phyloP scores from a whole-genome alignment of 2,797 vertebrate genomes.

The Enteromius treurensis region DNA sequence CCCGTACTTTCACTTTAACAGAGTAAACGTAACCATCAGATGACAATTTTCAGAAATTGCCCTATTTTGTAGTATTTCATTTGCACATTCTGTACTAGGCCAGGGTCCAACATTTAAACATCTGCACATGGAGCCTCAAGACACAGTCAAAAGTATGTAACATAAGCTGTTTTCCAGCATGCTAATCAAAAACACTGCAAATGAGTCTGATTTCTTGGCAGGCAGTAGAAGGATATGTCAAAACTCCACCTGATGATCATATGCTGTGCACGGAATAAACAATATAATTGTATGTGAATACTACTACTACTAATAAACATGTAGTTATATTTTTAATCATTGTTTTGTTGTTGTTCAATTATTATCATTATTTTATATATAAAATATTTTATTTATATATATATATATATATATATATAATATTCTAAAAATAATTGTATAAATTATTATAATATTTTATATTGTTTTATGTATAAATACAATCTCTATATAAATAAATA shows the following conservation, averaged over 20 bases:
- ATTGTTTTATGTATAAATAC: neutral
- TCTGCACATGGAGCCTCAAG: conserved; percentile 43
- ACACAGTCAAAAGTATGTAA: neutral
- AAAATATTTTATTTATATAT: no score
- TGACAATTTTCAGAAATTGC: conserved; percentile 36
- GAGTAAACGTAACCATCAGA: conserved; percentile 29
- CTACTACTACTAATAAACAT: neutral
- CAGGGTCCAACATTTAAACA: conserved; percentile 34
- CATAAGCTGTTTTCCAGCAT: conserved; percentile 3
- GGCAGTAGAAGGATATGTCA: conserved; percentile 4
- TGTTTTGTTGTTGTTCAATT: neutral
- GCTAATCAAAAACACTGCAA: conserved; percentile 23
- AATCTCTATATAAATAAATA: neutral
- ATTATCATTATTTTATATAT: neutral
- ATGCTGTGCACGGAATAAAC: neutral
- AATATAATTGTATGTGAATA: neutral
- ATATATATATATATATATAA: no score
- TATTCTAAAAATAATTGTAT: neutral
- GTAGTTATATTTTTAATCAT: neutral
- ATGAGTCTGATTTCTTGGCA: conserved; percentile 36
- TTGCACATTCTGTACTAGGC: conserved; percentile 43
- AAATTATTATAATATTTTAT: neutral
- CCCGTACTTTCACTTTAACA: neutral
- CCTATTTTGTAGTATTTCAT: neutral
- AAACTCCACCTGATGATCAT: neutral